Evolutionary conservation across 1,140 invertebrate genomes (phyloP), one percentile per base, ranked within the genome.

Genomic region (Macrobrachium nipponense): DNA sequence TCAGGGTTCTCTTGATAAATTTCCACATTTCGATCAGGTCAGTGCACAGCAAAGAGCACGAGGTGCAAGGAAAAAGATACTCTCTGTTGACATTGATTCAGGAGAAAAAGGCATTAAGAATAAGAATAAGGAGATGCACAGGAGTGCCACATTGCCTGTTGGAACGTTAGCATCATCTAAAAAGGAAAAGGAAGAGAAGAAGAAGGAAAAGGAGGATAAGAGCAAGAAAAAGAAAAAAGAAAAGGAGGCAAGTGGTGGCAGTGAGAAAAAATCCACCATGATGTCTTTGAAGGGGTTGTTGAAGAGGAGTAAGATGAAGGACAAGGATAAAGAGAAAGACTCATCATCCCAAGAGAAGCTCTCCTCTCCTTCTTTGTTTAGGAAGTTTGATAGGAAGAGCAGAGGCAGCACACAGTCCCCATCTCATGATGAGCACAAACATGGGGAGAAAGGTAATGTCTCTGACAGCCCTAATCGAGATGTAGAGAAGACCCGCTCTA

Each of bases 1-100:
- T 62, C 81, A 89, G 77, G 88, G 84, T 44, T 89, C 88, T 2
- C 64, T 89, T 5, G 88, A 89, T 68, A 89, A 89, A 58, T 89
- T 89, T 72, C 81, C 88, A 14, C 85, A 89, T 66, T 89, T 89
- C 73, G 88, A 89, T 73, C 82, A 86, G 1, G 81, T 89, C 11
- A 79, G 81, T 60, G 85, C 85, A 36, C 86, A 87, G n/a, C 81
- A 80, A 11, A 87, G 85, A 62, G 59, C 84, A 14, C 72, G 80
- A 7, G 79, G 77, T 18, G 66, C 85, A 14, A 78, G 86, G 15
- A 87, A 84, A 68, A 89, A 89, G 70, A 68, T 84, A 17, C 51
- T 77, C 11, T 89, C 88, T 68, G 88, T 89, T 72, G 85, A 89
- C 61, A 64, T 77, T 18, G 76, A 84, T 20, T 60, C 60, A n/a